Evolutionary conservation across 2,113 vertebrate species (phyloP), one percentile per base, ranked within the genome.

Genomic region (Trogon melanurus): DNA sequence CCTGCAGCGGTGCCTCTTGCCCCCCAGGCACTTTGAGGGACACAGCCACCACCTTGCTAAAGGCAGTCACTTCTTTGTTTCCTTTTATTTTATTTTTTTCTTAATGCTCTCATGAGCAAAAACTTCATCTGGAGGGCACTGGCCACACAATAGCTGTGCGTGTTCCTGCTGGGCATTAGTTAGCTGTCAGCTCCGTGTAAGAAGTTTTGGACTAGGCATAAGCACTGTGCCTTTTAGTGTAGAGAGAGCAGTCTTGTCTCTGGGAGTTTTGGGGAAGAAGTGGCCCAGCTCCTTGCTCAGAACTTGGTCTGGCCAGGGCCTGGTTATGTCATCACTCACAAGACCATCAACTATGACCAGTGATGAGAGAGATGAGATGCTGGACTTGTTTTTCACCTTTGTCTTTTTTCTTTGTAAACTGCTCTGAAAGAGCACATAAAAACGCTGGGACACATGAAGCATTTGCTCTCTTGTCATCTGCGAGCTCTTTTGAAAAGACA

Each of bases 91-190:
- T 34, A 6, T 18, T 32, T 75, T 45, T 51, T 71, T 4, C 11
- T 70, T 66, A 76, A 56, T 16, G 2, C 12, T 92, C 21, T 64
- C 3, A 2, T 23, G 56, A 73, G 36, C 36, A 70, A 60, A n/a
- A 67, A 4, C 44, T 78, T 66, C 14, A n/a, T 76, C 67, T 2
- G 22, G 38, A 48, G 38, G 19, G 18, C 6, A 1, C 32, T 72
- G 62, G 15, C n/a, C 1, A 0, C n/a, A 8, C 4, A 1, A 41
- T 29, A 51, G 29, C 73, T 61, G 6, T 5, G 0, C 13, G 1
- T 67, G n/a, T 45, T 84, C 56, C 61, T 89, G 34, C 8, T 57
- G 7, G 51, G 14, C 0, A 0, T 45, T 53, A 47, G 34, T 44
- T 65, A 48, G 50, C 14, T 71, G 48, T 18, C 36, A 58, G 69